Percentiles rank a stretch among this genome's conserved stretches.
These are phyloP conservation scores for Elmis aenea DNA, from an alignment of 2,888 invertebrate species.

Conservation along the genomic window DNA sequence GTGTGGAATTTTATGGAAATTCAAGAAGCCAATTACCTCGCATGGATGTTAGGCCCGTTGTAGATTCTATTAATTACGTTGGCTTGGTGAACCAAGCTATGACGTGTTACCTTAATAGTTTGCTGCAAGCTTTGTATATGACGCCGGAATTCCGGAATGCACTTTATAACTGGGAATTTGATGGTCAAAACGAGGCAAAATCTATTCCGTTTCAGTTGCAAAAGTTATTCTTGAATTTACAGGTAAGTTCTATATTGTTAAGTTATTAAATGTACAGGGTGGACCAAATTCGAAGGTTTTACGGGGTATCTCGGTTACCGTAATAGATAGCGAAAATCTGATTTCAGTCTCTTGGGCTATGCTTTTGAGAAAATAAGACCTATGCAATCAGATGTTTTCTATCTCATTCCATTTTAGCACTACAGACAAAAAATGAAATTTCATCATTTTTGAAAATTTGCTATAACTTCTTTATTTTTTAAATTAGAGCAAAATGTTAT, in stretches of 20 bases:
- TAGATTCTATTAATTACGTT: slow-evolving; percentile 52
- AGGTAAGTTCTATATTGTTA: slow-evolving; percentile 55
- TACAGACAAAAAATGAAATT: too few relatives aligned
- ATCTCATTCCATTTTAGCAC: too few relatives aligned
- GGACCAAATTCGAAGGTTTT: too few relatives aligned
- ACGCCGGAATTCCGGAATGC: slow-evolving; percentile 90
- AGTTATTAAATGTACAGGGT: slow-evolving; percentile 1
- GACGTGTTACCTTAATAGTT: slow-evolving; percentile 88
- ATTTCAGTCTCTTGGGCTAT: too few relatives aligned
- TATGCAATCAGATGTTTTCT: neutral
- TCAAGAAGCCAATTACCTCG: slow-evolving; percentile 20
- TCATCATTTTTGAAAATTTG: too few relatives aligned
- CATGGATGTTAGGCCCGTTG: slow-evolving; percentile 12
- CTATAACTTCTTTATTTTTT: too few relatives aligned
- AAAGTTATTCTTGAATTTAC: slow-evolving; percentile 76
- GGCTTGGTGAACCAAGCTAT: slow-evolving; percentile 86
- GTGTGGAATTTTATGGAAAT: slow-evolving; percentile 22
- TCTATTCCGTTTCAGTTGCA: slow-evolving; percentile 85
- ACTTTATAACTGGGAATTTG: slow-evolving; percentile 77
- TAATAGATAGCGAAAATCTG: too few relatives aligned
- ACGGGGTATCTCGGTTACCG: too few relatives aligned
- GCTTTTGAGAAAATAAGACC: too few relatives aligned
- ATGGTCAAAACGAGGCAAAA: slow-evolving; percentile 62
- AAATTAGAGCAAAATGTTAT: too few relatives aligned
- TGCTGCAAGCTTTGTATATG: slow-evolving; percentile 84